Evolutionary conservation across 2,888 invertebrate genomes (phyloP).

Genomic region (Orchesellides sinensis): DNA sequence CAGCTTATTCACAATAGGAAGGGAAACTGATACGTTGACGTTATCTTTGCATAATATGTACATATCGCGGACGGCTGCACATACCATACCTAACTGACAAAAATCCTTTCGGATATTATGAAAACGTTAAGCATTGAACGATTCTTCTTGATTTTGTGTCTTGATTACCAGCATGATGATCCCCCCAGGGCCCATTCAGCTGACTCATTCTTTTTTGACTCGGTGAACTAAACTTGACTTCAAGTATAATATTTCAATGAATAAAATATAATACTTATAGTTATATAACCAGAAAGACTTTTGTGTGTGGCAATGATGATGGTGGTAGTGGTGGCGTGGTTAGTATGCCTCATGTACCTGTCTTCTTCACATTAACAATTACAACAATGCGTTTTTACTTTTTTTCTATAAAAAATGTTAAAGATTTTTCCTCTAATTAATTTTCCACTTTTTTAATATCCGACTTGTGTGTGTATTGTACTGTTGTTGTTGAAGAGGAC

Average conservation of each 20-base stretch:
- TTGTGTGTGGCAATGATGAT: constrained; percentile 45
- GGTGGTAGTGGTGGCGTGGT: constrained; percentile 35
- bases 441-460: constrained; percentile 59
- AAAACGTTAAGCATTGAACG: constrained; percentile 50
- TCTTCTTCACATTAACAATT: constrained; percentile 44
- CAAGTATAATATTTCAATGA: constrained; percentile 3
- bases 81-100: too few relatives aligned
- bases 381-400: constrained; percentile 46
- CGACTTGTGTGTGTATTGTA: constrained; percentile 53
- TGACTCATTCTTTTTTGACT: constrained; percentile 58
- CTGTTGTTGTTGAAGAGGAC: constrained; percentile 47
- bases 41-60: too few relatives aligned
- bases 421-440: constrained; percentile 63
- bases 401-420: constrained; percentile 37
- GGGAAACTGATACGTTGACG: too few relatives aligned
- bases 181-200: constrained; percentile 67
- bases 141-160: constrained; percentile 61
- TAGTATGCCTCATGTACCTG: constrained; percentile 28
- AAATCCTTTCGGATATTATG: too few relatives aligned
- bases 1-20: too few relatives aligned
- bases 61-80: too few relatives aligned
- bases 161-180: constrained; percentile 74
- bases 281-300: background rate
- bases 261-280: background rate
- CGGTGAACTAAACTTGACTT: background rate